Conservation (phyloP, 2,888 invertebrate species). For the Saturnia pavonia region DNA sequence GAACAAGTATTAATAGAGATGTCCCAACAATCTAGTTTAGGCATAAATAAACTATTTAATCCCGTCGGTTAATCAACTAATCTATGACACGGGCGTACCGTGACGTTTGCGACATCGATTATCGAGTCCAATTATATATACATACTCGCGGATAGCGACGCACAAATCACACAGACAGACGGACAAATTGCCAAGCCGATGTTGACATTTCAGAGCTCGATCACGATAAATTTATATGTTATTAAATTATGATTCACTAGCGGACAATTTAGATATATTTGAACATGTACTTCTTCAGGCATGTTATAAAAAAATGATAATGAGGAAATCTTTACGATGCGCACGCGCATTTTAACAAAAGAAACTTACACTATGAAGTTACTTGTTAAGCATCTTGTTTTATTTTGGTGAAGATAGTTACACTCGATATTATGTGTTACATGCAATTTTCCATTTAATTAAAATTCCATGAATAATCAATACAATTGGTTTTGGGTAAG, state of each 20-base stretch:
- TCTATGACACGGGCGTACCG: slow-evolving; percentile 26
- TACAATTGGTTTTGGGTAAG: no score
- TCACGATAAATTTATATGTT: slow-evolving; percentile 25
- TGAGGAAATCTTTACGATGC: no score
- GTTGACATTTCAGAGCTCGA: slow-evolving; percentile 30
- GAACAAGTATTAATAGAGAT: neutral
- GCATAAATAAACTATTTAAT: slow-evolving; percentile 18
- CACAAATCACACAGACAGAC: slow-evolving; percentile 34
- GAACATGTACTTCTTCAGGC: no score
- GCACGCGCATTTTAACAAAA: no score
- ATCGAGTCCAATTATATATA: slow-evolving; percentile 30
- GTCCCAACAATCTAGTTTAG: neutral
- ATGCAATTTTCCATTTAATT: no score
- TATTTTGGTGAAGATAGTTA: no score
- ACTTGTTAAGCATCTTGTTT: no score
- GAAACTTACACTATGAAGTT: no score
- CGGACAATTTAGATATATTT: neutral
- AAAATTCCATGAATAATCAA: no score
- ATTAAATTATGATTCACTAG: slow-evolving; percentile 27
- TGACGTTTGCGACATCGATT: slow-evolving; percentile 16
- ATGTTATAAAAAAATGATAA: no score
- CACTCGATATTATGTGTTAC: no score
- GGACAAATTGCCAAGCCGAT: slow-evolving; percentile 32
- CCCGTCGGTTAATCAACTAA: slow-evolving; percentile 23
- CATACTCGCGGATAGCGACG: slow-evolving; percentile 18